phyloP scores from a whole-genome alignment of 92 coral and sea anemone species.

The Parazoanthus atlanticus region DNA sequence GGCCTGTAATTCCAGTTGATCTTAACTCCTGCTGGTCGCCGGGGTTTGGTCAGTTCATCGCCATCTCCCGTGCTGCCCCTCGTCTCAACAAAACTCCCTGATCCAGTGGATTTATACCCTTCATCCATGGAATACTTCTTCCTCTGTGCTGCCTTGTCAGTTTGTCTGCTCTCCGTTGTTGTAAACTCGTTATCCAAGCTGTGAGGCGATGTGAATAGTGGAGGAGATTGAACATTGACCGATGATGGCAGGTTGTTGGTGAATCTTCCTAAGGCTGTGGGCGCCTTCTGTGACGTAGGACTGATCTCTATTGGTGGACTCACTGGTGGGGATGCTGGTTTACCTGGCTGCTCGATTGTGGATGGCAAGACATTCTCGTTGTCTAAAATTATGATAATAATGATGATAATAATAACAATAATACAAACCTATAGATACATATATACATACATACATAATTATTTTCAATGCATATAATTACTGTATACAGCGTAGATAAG shows the following conservation, averaged over 20 bases:
- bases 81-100: slow-evolving; percentile 9
- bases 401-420: no score
- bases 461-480: neutral
- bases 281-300: neutral
- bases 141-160: slow-evolving; percentile 17
- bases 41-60: slow-evolving; percentile 50
- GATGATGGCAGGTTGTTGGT: slow-evolving; percentile 24
- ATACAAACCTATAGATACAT: no score
- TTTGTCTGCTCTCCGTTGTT: slow-evolving; percentile 26
- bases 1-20: slow-evolving; percentile 75
- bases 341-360: neutral
- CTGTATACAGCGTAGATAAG: no score
- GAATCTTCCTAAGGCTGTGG: neutral
- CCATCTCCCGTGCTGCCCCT: neutral
- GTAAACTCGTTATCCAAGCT: slow-evolving; percentile 3
- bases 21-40: slow-evolving; percentile 83
- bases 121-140: slow-evolving; percentile 20
- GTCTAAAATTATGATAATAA: neutral
- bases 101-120: neutral
- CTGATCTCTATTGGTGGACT: neutral
- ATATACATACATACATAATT: no score
- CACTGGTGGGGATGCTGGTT: neutral
- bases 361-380: neutral
- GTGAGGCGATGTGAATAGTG: slow-evolving; percentile 27
- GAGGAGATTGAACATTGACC: slow-evolving; percentile 29